Percentiles rank a stretch among this genome's conserved stretches.
These are phyloP conservation scores for Bacillus rossius DNA, from an alignment of 1,140 invertebrate genomes.

Conservation along the genomic window DNA sequence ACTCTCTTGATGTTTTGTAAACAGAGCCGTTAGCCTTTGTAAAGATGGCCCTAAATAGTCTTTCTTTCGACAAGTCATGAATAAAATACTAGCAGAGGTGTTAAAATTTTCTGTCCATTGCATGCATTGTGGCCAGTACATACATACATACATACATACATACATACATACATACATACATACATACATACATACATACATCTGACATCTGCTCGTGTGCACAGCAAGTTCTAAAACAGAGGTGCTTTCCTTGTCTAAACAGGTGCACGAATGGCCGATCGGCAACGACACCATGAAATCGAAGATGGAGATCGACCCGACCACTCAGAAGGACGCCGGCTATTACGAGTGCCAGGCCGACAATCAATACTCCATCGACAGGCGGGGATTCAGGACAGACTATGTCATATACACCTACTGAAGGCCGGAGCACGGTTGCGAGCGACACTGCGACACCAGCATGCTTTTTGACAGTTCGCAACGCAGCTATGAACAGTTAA, in stretches of 20 bases:
- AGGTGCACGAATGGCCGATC: constrained; percentile 49
- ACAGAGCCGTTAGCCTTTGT: too few relatives aligned
- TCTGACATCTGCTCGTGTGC: neutral
- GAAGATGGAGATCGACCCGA: constrained; percentile 54
- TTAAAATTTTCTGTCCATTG: too few relatives aligned
- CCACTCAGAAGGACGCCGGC: constrained; percentile 56
- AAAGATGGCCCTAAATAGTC: too few relatives aligned
- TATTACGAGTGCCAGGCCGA: constrained; percentile 71
- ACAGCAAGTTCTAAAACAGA: neutral
- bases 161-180: constrained; percentile 10
- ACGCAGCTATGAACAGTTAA: too few relatives aligned
- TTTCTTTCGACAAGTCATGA: too few relatives aligned
- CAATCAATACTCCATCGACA: constrained; percentile 69
- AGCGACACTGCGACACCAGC: too few relatives aligned
- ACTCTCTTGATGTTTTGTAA: too few relatives aligned
- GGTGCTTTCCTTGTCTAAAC: constrained; percentile 7
- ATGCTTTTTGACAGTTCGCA: too few relatives aligned
- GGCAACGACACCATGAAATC: constrained; percentile 45
- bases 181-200: constrained; percentile 10
- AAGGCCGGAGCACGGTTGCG: too few relatives aligned
- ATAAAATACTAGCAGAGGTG: too few relatives aligned
- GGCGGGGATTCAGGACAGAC: constrained; percentile 62
- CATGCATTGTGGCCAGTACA: neutral
- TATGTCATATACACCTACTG: constrained; percentile 60
- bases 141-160: constrained; percentile 10